These are phyloP conservation scores for Emberiza fucata DNA, from an alignment of 2,113 vertebrate genomes.

Conservation along the genomic window DNA sequence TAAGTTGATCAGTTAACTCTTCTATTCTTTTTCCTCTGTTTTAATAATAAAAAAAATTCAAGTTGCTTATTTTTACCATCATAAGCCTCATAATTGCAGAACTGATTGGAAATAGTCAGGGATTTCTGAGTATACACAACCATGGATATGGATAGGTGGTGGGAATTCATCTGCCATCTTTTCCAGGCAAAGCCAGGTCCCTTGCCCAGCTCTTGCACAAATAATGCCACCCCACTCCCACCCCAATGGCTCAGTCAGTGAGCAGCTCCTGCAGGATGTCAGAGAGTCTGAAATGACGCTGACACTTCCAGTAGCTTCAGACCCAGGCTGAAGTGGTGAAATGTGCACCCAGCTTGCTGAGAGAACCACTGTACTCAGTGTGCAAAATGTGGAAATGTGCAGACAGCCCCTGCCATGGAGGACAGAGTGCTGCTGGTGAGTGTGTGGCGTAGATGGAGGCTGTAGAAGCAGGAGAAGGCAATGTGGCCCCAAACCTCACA, in stretches of 20 bases:
- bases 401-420: neutral
- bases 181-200: neutral
- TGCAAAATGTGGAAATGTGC: neutral
- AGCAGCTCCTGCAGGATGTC: accelerated
- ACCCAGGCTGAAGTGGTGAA: neutral
- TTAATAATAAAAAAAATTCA: neutral
- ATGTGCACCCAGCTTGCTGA: neutral
- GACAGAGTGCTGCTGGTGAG: neutral
- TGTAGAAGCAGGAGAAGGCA: neutral
- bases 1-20: neutral
- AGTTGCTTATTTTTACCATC: neutral
- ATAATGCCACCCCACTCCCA: accelerated
- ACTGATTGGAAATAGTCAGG: neutral
- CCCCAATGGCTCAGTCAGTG: neutral
- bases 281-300: accelerated
- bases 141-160: neutral
- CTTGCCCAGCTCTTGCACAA: neutral
- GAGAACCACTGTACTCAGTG: neutral
- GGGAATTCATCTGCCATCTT: neutral
- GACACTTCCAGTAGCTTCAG: neutral
- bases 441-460: neutral
- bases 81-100: neutral
- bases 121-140: neutral
- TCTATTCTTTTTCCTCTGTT: neutral
- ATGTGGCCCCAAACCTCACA: neutral